Conservation (phyloP, 2,113 vertebrate genomes). For the Crypturellus undulatus region DNA sequence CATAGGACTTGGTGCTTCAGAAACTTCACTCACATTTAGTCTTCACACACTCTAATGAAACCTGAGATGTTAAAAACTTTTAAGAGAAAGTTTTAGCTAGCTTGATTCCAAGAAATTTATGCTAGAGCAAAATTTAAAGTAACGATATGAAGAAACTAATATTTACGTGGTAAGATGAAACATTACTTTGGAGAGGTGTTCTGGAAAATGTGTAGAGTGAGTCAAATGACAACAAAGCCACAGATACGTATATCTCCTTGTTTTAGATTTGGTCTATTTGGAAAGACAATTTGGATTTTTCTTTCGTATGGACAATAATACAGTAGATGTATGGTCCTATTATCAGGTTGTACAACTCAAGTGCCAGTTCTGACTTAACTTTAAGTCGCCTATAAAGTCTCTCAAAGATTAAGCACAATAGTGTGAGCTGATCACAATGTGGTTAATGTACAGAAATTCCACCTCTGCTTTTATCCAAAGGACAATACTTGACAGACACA, state of each 20-base stretch:
- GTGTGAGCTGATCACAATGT: not conserved
- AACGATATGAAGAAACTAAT: not conserved
- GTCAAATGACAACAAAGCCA: fast-evolving
- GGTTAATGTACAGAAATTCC: not conserved
- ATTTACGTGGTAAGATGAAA: not conserved
- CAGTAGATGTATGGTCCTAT: fast-evolving
- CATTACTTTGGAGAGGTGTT: not conserved
- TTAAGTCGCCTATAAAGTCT: not conserved
- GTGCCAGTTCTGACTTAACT: not conserved
- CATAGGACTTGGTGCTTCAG: not conserved
- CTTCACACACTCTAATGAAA: not conserved
- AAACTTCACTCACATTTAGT: not conserved
- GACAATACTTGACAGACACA: not conserved
- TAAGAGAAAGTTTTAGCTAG: not conserved
- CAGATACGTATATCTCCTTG: fast-evolving
- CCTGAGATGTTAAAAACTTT: not conserved
- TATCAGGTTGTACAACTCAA: not conserved
- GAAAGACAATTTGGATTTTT: not conserved
- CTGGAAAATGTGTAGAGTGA: not conserved
- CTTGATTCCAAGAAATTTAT: not conserved
- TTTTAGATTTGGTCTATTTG: not conserved
- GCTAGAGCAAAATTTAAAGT: not conserved
- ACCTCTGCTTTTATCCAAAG: not conserved
- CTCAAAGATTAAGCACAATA: not conserved
- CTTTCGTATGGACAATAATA: not conserved